phyloP scores from a whole-genome alignment of 2,113 vertebrate genomes.

The Cettia cetti region DNA sequence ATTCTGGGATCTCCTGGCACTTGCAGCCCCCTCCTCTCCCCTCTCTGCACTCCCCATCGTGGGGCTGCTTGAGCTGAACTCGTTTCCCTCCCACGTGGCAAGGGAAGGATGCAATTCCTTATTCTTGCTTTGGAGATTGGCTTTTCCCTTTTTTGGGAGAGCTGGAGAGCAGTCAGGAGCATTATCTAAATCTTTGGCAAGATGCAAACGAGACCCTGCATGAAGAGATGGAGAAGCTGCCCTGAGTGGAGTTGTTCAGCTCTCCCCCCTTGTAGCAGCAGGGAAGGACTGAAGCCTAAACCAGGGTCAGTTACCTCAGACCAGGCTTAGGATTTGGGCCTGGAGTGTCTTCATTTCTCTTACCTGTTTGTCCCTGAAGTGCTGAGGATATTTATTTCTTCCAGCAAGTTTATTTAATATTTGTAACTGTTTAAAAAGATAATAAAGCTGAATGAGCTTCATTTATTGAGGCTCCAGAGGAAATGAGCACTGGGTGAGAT shows the following conservation, averaged over 20 bases:
- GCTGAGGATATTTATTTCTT: accelerated
- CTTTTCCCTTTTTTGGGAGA: constrained; percentile 37
- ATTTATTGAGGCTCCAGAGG: background rate
- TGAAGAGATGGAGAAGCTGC: background rate
- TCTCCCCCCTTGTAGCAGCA: background rate
- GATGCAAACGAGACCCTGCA: background rate
- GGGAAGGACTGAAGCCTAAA: background rate
- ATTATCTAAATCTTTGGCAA: background rate
- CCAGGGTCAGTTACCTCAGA: accelerated
- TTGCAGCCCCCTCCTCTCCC: background rate
- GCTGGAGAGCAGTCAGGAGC: background rate
- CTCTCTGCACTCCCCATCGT: accelerated
- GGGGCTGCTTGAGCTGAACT: background rate
- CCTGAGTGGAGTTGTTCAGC: background rate
- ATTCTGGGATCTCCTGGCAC: background rate
- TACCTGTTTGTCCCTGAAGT: background rate
- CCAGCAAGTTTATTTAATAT: no score
- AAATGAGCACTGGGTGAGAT: background rate
- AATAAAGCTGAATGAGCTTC: background rate
- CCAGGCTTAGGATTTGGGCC: background rate
- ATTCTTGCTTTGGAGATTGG: background rate
- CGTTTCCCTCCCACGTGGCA: accelerated
- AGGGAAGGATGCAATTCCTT: background rate
- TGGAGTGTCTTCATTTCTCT: background rate
- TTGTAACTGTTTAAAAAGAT: accelerated